Evolutionary conservation across 2,113 vertebrate species (phyloP), one percentile per base, ranked within the genome.

Genomic region (Fregetta grallaria): DNA sequence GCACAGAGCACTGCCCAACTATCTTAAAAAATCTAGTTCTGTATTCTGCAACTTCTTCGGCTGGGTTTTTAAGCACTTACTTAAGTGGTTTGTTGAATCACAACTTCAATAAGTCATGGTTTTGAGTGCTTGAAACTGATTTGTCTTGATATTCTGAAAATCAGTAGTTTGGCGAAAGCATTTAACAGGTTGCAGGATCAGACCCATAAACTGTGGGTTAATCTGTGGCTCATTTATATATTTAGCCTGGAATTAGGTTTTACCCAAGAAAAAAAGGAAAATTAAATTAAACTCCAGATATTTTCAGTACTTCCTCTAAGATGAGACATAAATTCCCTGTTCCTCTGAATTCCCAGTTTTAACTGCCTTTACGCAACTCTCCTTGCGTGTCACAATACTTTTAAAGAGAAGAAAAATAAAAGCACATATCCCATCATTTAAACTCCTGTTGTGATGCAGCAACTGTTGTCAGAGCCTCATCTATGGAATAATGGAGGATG

Each of bases 401-500:
- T 92, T 89, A 86, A 75, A 85, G 50, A 70, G 61, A 95, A 88
- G 80, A 95, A 91, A 93, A 94, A 93, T 73, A 88, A 73, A 94
- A 90, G 75, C 36, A 7, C 5, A 6, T 52, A 49, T 59, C 53
- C 63, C 73, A 77, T 86, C 78, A 78, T 85, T 96, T 92, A 95
- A 96, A 50, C 49, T 95, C 92, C 90, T 84, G 38, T 96, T 86
- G 79, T 61, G 77, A 58, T 88, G 30, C 79, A 62, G 85, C 90
- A 67, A 91, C 79, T 88, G 50, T 92, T 85, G 40, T 89, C 56
- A 92, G 94, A 93, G 30, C 52, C 95, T 97, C 94, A 77, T 96
- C 96, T 96, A 15, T 90, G 86, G 82, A 83, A 96, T 96, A 92
- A 96, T 71, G 67, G 90, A 95, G 78, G 50, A 82, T 86, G 90